Percentiles rank a stretch among this genome's conserved stretches.
Evolutionary conservation across 2,888 invertebrate species (phyloP).

Genomic region (Pycnomerus fuliginosus): DNA sequence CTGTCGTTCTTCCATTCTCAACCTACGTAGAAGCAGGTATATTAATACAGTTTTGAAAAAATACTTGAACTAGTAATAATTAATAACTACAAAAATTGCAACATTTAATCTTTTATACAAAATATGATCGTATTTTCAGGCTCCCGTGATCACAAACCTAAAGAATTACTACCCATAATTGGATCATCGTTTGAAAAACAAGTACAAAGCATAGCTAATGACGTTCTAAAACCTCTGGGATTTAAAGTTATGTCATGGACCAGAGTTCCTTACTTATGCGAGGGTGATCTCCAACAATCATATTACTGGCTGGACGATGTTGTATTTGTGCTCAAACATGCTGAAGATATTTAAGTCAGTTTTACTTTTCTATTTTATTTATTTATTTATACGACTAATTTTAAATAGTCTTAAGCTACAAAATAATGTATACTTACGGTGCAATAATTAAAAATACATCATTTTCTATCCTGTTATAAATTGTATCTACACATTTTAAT

Average conservation of each 20-base stretch:
- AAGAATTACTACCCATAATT: slow-evolving; percentile 66
- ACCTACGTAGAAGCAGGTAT: slow-evolving; percentile 92
- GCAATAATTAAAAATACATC: too few species aligned
- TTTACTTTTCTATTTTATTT: neutral
- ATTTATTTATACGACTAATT: neutral
- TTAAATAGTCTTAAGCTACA: too few species aligned
- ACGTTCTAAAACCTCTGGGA: slow-evolving; percentile 65
- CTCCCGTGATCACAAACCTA: slow-evolving; percentile 68
- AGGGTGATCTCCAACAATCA: slow-evolving; percentile 89
- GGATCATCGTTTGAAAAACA: slow-evolving; percentile 78
- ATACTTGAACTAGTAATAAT: too few species aligned
- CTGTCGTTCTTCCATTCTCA: slow-evolving; percentile 89
- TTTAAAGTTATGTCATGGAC: slow-evolving; percentile 83
- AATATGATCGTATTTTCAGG: slow-evolving; percentile 48
- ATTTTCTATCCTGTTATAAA: too few species aligned
- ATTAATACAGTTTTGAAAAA: too few species aligned
- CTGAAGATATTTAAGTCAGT: slow-evolving; percentile 1
- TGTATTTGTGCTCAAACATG: slow-evolving; percentile 74
- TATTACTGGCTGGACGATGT: slow-evolving; percentile 92
- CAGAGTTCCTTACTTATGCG: slow-evolving; percentile 92
- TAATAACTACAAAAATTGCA: neutral
- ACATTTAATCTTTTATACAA: neutral
- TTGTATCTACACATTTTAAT: too few species aligned
- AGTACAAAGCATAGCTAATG: slow-evolving; percentile 65
- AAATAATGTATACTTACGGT: too few species aligned